Evolutionary conservation across 1,140 invertebrate species (phyloP).

Genomic region (Lepidotrigona ventralis): DNA sequence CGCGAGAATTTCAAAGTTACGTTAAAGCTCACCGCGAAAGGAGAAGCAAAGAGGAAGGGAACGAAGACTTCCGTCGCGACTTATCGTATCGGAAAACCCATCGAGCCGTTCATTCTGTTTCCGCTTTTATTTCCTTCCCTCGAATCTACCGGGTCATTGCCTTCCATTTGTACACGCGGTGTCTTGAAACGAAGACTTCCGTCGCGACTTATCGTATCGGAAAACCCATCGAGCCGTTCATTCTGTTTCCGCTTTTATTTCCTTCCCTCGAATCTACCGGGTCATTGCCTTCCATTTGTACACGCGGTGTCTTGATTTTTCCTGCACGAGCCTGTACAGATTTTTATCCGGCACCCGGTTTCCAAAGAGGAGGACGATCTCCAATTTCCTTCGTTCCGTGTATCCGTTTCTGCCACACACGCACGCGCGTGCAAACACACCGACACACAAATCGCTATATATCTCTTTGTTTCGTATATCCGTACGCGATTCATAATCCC

Average conservation of each 20-base stretch:
- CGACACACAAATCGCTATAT: neutral
- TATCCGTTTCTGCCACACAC: neutral
- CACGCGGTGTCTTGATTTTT: conserved; percentile 62
- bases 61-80: conserved; percentile 65
- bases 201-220: conserved; percentile 72
- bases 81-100: conserved; percentile 74
- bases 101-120: conserved; percentile 74
- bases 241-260: conserved; percentile 78
- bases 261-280: conserved; percentile 82
- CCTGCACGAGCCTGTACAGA: conserved; percentile 45
- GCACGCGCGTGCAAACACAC: no score
- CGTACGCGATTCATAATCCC: neutral
- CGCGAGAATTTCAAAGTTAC: conserved; percentile 44
- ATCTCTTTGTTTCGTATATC: conserved; percentile 33
- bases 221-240: conserved; percentile 73
- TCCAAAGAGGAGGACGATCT: conserved; percentile 25
- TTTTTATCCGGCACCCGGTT: conserved; percentile 62
- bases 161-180: conserved; percentile 72
- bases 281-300: conserved; percentile 80
- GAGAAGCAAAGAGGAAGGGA: conserved; percentile 4
- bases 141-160: conserved; percentile 84
- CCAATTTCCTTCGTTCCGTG: neutral
- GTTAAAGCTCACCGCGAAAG: conserved; percentile 6
- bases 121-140: conserved; percentile 80
- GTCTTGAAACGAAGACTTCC: conserved; percentile 64